phyloP scores from a whole-genome alignment of 2,113 vertebrate genomes.

The Rhynchomys soricoides region DNA sequence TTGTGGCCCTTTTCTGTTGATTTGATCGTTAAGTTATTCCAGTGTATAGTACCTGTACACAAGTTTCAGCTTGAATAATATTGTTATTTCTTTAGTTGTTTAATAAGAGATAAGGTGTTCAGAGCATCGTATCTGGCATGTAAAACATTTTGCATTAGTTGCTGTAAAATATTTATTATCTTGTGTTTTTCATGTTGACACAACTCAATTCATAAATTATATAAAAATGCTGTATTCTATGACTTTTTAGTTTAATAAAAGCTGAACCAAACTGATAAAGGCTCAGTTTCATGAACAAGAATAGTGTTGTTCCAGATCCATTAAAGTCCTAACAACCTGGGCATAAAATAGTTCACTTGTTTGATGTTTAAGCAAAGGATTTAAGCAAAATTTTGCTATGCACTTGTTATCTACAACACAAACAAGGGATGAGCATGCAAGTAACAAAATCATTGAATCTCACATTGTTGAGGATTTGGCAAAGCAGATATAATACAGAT shows the following conservation, averaged over 20 bases:
- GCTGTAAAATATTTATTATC: conserved; percentile 70
- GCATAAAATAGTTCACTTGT: neutral
- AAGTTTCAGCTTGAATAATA: conserved; percentile 50
- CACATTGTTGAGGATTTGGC: neutral
- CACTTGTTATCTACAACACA: neutral
- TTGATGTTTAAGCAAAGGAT: neutral
- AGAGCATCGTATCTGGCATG: conserved; percentile 21
- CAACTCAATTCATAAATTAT: conserved; percentile 37
- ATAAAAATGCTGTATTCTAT: conserved; percentile 14
- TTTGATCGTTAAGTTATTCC: neutral
- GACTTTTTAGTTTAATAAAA: conserved; percentile 67
- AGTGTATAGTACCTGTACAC: neutral
- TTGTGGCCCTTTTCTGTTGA: neutral
- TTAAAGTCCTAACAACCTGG: conserved; percentile 32
- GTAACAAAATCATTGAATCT: neutral
- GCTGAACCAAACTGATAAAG: conserved; percentile 66
- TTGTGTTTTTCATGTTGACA: conserved; percentile 43
- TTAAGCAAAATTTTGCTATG: neutral
- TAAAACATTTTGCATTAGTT: conserved; percentile 50
- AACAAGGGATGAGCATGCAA: neutral
- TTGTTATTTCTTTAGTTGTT: neutral
- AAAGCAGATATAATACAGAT: neutral
- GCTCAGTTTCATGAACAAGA: neutral
- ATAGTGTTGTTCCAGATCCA: conserved; percentile 45
- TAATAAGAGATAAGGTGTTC: conserved; percentile 53